These are phyloP conservation scores for Scaptomyza pallida DNA, from an alignment of 1,140 invertebrate genomes.

Conservation along the genomic window DNA sequence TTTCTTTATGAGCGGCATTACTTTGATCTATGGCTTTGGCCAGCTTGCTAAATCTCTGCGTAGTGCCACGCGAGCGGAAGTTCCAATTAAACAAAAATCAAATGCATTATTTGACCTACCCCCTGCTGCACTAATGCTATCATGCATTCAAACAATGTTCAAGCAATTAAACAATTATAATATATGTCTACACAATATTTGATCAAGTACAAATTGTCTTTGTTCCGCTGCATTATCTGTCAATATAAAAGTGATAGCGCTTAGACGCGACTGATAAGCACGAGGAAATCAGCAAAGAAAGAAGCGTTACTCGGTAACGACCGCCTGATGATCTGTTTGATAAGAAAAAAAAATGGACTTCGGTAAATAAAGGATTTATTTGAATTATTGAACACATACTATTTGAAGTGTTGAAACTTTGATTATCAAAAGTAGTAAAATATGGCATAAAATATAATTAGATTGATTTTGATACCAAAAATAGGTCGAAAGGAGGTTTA, in stretches of 20 bases:
- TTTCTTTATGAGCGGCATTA: neutral
- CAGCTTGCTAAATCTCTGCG: slow-evolving; percentile 1
- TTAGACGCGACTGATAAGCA: slow-evolving; percentile 13
- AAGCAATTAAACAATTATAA: slow-evolving; percentile 19
- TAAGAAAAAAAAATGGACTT: too few relatives aligned
- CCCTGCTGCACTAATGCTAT: neutral
- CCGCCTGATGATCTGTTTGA: neutral
- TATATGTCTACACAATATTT: slow-evolving; percentile 47
- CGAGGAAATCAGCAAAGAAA: slow-evolving; percentile 11
- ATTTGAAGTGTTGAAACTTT: too few relatives aligned
- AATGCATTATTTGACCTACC: slow-evolving; percentile 27
- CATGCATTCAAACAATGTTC: slow-evolving; percentile 26
- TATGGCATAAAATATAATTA: too few relatives aligned
- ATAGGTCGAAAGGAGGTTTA: too few relatives aligned
- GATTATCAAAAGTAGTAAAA: too few relatives aligned
- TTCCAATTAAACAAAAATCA: slow-evolving; percentile 24
- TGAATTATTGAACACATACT: too few relatives aligned
- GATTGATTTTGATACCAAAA: too few relatives aligned
- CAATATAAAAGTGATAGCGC: slow-evolving; percentile 47
- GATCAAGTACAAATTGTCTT: slow-evolving; percentile 56
- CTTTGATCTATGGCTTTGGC: slow-evolving; percentile 41
- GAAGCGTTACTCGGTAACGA: slow-evolving; percentile 1
- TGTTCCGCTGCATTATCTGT: slow-evolving; percentile 56
- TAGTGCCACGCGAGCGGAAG: slow-evolving; percentile 56
- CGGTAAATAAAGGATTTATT: neutral